Evolutionary conservation across 2,797 vertebrate genomes (phyloP), one percentile per base, ranked within the genome.

Genomic region (Falco berigora): DNA sequence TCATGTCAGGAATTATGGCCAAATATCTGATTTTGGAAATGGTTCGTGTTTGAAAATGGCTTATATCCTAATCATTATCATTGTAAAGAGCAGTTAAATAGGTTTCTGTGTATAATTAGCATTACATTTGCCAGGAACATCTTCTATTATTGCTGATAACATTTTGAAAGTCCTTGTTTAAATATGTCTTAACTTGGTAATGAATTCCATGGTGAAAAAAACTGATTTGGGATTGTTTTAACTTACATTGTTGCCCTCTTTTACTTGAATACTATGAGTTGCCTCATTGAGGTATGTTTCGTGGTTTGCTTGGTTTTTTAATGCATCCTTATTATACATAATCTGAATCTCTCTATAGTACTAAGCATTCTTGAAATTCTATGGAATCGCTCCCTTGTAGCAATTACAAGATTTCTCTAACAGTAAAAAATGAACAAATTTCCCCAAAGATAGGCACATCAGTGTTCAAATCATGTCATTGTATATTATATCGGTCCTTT

Each of bases 111-210:
- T 68, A 44, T 83, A 94, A 95, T 86, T 75, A 50, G 12, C 18
- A 15, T 36, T 88, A 22, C 11, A 30, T 34, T 94, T 81, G 62
- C 68, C 85, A 94, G 88, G 72, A 89, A 72, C 42, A 53, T 88
- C n/a, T 74, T 64, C 74, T 81, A 0, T 58, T 76, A 88, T 64
- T 82, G 47, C 55, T 86, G 89, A 80, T 68, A 92, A 69, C 9
- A 74, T 87, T 92, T 76, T 64, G 24, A 94, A 94, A 34, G 49
- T 80, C 78, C 12, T 92, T 0, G 0, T 82, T 94, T 90, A 80
- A 91, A 90, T 90, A 86, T 90, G 34, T 82, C 61, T 94, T 88
- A 87, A 77, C 56, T 74, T 89, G 40, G 24, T 72, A 93, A 89
- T 78, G 36, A 93, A 90, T 90, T 91, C 53, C 46, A 68, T 27